phyloP scores from a whole-genome alignment of 2,888 invertebrate species.

The Phortica magna region DNA sequence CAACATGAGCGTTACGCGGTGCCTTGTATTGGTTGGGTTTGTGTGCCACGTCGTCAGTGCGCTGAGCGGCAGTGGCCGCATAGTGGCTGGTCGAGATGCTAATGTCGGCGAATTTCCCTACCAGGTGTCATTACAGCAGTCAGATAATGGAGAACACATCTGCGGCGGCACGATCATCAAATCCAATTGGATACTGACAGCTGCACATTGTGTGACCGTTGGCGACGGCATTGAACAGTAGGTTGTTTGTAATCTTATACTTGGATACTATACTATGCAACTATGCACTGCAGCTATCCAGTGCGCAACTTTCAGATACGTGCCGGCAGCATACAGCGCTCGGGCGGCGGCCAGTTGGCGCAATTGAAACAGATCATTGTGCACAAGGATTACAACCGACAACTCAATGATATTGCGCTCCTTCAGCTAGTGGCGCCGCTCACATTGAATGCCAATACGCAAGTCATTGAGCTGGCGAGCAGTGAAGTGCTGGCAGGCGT shows the following conservation, averaged over 20 bases:
- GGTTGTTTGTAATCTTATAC: conserved; percentile 20
- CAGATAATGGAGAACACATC: conserved; percentile 54
- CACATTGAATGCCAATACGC: conserved; percentile 54
- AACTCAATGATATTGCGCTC: conserved; percentile 68
- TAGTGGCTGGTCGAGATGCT: conserved; percentile 69
- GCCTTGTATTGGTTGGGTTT: conserved; percentile 15
- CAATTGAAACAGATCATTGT: conserved; percentile 62
- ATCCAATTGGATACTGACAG: conserved; percentile 61
- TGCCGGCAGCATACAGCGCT: conserved; percentile 73
- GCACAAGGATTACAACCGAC: conserved; percentile 59
- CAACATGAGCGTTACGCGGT: neutral
- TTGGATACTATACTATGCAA: neutral
- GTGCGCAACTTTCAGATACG: conserved; percentile 64
- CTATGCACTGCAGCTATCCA: conserved; percentile 56
- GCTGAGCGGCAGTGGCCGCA: conserved; percentile 37
- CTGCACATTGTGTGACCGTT: conserved; percentile 72
- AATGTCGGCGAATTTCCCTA: conserved; percentile 74
- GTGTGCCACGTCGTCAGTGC: neutral
- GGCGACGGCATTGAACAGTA: conserved; percentile 60
- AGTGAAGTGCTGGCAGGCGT: conserved; percentile 55
- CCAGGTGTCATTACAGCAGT: conserved; percentile 72
- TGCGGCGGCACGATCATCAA: conserved; percentile 70
- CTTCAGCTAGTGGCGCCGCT: conserved; percentile 65
- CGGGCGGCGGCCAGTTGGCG: conserved; percentile 65
- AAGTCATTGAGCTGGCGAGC: conserved; percentile 62